Conservation (phyloP, 2,113 vertebrate species). For the Nicator chloris region DNA sequence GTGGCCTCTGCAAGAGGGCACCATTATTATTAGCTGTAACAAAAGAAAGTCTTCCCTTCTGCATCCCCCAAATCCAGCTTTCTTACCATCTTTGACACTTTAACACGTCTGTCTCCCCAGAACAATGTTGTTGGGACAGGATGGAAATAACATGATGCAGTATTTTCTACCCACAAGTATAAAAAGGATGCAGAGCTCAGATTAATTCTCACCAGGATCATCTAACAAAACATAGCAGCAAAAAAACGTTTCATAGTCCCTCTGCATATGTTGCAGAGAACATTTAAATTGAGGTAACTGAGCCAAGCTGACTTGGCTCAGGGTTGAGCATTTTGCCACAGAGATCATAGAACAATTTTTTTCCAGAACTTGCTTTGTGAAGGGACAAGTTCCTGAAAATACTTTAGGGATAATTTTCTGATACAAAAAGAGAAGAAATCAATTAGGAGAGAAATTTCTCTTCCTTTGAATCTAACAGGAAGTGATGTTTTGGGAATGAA, state of each 20-base stretch:
- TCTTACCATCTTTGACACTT: background rate
- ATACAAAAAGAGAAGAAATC: background rate
- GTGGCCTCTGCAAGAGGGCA: background rate
- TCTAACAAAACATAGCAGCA: background rate
- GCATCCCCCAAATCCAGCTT: background rate
- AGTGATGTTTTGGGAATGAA: background rate
- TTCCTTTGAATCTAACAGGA: background rate
- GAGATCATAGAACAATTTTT: background rate
- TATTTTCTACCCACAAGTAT: background rate
- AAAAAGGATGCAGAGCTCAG: background rate
- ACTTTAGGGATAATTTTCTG: background rate
- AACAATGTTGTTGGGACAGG: background rate
- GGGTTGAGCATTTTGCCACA: background rate
- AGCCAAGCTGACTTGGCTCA: background rate
- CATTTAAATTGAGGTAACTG: background rate
- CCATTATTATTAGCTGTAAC: background rate
- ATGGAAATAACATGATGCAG: background rate
- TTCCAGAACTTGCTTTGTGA: background rate
- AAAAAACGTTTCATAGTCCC: background rate
- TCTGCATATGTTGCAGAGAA: background rate
- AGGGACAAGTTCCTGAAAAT: background rate
- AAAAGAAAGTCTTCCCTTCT: background rate
- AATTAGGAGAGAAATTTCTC: background rate
- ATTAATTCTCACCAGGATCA: background rate
- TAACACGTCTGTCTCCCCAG: background rate